A percentile compares a stretch with the other conserved stretches of the same genome.
phyloP scores from a whole-genome alignment of 2,888 invertebrate genomes.

The Drosophila recens region DNA sequence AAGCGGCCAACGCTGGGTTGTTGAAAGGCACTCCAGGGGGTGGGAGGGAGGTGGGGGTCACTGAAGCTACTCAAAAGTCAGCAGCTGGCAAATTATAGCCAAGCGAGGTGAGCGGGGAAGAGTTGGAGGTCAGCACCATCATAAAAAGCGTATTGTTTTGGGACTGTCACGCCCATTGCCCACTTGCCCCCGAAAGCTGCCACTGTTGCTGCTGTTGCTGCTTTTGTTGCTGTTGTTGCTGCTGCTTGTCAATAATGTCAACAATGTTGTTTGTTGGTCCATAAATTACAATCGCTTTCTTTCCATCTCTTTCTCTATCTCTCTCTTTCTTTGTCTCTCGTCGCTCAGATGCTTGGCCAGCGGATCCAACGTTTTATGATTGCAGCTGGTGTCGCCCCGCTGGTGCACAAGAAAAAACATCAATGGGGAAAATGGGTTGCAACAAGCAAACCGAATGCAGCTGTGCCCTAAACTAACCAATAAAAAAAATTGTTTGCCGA shows the following conservation, averaged over 20 bases:
- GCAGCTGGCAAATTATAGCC: conserved; percentile 67
- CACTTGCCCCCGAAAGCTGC: conserved; percentile 16
- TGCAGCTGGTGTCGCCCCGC: conserved; percentile 51
- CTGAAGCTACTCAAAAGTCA: conserved; percentile 43
- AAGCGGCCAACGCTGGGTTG: conserved; percentile 29
- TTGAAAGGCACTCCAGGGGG: neutral
- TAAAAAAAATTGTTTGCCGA: neutral
- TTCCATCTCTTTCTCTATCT: neutral
- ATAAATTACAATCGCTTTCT: conserved; percentile 68
- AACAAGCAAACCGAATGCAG: neutral
- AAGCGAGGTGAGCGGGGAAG: conserved; percentile 2
- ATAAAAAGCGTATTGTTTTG: conserved; percentile 62
- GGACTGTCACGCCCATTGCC: conserved; percentile 43
- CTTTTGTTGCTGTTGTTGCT: conserved; percentile 14
- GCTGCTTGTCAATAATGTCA: conserved; percentile 79
- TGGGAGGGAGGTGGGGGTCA: neutral
- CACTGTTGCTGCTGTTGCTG: neutral
- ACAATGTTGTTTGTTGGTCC: conserved; percentile 79
- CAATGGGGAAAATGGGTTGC: neutral
- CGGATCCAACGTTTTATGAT: conserved; percentile 42
- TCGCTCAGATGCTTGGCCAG: conserved; percentile 21
- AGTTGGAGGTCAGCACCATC: conserved; percentile 20
- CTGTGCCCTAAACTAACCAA: conserved; percentile 13
- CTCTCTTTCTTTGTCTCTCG: neutral
- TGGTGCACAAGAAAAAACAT: conserved; percentile 34